A percentile compares a stretch with the other conserved stretches of the same genome.
Conservation (phyloP, 1,140 invertebrate species). For the Eriocheir sinensis region DNA sequence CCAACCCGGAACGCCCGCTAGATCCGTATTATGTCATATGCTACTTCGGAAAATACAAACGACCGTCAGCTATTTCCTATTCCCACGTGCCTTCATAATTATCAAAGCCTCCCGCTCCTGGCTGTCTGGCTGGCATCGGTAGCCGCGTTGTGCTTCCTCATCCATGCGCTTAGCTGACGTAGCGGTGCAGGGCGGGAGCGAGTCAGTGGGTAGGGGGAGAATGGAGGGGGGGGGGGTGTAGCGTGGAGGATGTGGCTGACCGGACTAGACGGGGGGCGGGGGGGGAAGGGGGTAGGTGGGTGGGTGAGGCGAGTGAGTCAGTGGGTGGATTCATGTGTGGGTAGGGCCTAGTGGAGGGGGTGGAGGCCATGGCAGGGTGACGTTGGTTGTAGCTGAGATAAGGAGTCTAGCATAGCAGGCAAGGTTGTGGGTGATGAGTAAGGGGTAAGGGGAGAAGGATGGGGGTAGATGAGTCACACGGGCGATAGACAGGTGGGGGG, state of each 20-base stretch:
- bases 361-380: not conserved
- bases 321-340: not conserved
- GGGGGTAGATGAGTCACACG: too few species aligned
- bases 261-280: too few species aligned
- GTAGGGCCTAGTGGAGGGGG: not conserved
- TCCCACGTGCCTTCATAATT: not conserved
- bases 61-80: not conserved
- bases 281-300: too few species aligned
- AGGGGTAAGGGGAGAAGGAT: not conserved
- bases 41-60: not conserved
- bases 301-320: too few species aligned
- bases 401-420: not conserved
- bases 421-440: not conserved
- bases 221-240: not conserved
- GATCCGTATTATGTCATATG: slow-evolving; percentile 42
- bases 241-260: too few species aligned
- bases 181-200: not conserved
- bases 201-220: too few species aligned
- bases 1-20: slow-evolving; percentile 49
- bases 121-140: not conserved
- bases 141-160: not conserved
- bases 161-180: not conserved
- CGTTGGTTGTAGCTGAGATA: not conserved
- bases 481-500: not conserved
- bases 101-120: not conserved